phyloP scores from a whole-genome alignment of 2,113 vertebrate species.

The Ceyx margarethae region DNA sequence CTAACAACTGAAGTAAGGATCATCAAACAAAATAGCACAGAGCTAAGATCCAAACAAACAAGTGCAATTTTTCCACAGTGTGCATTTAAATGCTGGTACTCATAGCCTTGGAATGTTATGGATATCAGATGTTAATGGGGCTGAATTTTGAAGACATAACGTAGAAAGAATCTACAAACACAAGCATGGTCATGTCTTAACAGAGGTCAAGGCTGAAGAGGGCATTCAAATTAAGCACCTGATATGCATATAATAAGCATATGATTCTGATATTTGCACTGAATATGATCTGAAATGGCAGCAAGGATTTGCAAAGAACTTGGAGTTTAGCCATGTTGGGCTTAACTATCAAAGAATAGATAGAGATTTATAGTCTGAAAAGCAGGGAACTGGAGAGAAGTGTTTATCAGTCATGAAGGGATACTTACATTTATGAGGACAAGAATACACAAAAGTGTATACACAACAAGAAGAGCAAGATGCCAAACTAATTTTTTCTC shows the following conservation, averaged over 20 bases:
- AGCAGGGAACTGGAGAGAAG: background rate
- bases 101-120: background rate
- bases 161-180: background rate
- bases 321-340: background rate
- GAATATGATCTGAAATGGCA: background rate
- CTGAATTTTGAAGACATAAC: background rate
- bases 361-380: background rate
- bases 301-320: background rate
- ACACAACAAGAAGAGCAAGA: background rate
- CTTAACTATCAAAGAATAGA: background rate
- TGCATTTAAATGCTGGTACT: background rate
- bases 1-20: background rate
- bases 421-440: background rate
- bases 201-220: background rate
- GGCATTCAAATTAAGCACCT: background rate
- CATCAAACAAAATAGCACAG: background rate
- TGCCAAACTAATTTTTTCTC: background rate
- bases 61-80: background rate
- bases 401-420: background rate
- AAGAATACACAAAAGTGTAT: background rate
- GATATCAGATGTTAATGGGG: background rate
- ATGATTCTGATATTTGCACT: background rate
- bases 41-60: background rate
- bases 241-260: background rate
- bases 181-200: background rate